Conservation (phyloP, 2,888 invertebrate genomes). For the Sepiola atlantica region DNA sequence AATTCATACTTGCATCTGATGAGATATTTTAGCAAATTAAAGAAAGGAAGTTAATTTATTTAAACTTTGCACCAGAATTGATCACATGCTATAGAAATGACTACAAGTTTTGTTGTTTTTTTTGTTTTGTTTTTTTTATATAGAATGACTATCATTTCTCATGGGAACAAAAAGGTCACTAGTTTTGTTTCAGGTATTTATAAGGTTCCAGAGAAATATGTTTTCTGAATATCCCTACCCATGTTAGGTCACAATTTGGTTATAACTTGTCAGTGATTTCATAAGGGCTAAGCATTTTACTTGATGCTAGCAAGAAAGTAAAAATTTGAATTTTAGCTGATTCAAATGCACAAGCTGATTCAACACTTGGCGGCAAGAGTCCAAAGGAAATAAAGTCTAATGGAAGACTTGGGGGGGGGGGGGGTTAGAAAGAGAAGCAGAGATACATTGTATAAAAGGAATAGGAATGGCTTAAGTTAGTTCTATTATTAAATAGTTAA, state of each 20-base stretch:
- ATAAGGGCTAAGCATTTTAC: neutral
- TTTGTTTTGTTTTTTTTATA: neutral
- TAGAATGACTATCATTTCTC: neutral
- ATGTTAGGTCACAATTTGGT: constrained; percentile 11
- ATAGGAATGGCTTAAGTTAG: too few relatives aligned
- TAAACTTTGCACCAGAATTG: neutral
- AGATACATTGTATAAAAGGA: too few relatives aligned
- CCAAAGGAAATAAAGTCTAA: too few relatives aligned
- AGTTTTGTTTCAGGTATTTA: neutral
- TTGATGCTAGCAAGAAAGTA: neutral
- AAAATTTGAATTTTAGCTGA: neutral
- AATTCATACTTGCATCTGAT: neutral
- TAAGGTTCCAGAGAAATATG: neutral
- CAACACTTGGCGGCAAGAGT: too few relatives aligned
- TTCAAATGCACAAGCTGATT: neutral
- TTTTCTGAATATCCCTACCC: neutral
- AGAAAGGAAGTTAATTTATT: neutral
- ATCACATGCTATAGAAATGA: neutral
- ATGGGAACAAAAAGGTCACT: neutral
- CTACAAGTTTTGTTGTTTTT: neutral
- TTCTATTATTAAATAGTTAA: too few relatives aligned
- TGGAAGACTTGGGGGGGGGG: too few relatives aligned
- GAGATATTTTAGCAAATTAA: too few relatives aligned
- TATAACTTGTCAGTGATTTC: neutral
- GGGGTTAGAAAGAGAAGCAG: too few relatives aligned